A percentile compares a stretch with the other conserved stretches of the same genome.
These are phyloP conservation scores for Choristoneura rosaceana DNA, from an alignment of 2,888 invertebrate genomes.

Conservation along the genomic window DNA sequence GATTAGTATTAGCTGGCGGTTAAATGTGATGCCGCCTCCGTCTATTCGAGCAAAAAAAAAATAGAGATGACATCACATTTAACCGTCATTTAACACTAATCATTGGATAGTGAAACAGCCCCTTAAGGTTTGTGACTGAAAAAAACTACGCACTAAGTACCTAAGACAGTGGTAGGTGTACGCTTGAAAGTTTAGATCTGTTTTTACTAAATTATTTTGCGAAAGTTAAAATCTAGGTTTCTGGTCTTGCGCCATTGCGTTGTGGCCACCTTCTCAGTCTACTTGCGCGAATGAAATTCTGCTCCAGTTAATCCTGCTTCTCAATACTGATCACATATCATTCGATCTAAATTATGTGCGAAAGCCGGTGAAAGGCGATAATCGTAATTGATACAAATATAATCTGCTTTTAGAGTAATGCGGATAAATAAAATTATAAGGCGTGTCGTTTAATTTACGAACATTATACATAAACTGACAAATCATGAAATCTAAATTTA, in stretches of 20 bases:
- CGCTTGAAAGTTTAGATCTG: neutral
- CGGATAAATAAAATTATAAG: neutral
- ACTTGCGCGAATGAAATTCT: slow-evolving; percentile 74
- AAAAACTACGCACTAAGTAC: too few relatives aligned
- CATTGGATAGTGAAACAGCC: too few relatives aligned
- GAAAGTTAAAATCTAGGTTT: slow-evolving; percentile 60
- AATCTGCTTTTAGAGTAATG: slow-evolving; percentile 21
- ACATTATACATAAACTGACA: too few relatives aligned
- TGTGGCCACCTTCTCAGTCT: slow-evolving; percentile 74
- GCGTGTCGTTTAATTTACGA: neutral
- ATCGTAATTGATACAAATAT: slow-evolving; percentile 51
- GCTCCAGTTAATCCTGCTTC: slow-evolving; percentile 73
- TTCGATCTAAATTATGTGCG: slow-evolving; percentile 70
- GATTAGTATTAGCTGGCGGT: too few relatives aligned
- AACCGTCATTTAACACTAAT: too few relatives aligned
- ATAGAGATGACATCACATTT: too few relatives aligned
- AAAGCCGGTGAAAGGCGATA: slow-evolving; percentile 72
- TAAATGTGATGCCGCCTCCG: too few relatives aligned
- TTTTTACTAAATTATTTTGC: slow-evolving; percentile 19
- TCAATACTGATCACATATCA: slow-evolving; percentile 77
- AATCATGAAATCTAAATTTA: too few relatives aligned
- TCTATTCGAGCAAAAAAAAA: too few relatives aligned
- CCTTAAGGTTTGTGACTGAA: too few relatives aligned
- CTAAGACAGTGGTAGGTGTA: too few relatives aligned
- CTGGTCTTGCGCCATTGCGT: slow-evolving; percentile 74